phyloP scores from a whole-genome alignment of 1,140 invertebrate genomes.

The Muscidifurax raptorellus region DNA sequence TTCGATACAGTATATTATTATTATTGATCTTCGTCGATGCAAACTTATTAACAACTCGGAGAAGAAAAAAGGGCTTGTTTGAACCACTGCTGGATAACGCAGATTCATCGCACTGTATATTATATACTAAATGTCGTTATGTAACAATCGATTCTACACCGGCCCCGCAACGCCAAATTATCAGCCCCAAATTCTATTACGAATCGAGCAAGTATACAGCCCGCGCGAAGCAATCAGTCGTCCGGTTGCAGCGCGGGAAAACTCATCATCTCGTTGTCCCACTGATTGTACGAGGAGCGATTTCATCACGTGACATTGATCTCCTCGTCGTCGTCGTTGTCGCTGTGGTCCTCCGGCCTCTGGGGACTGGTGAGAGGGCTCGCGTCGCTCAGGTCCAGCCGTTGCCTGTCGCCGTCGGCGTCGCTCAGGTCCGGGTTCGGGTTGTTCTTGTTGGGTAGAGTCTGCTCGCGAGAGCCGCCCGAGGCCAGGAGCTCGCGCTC shows the following conservation, averaged over 20 bases:
- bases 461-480: constrained; percentile 95
- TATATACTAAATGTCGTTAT: too few relatives aligned
- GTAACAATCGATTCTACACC: not conserved
- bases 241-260: not conserved
- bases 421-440: constrained; percentile 97
- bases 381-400: constrained; percentile 77
- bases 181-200: too few relatives aligned
- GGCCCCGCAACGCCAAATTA: too few relatives aligned
- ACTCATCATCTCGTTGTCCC: constrained; percentile 20
- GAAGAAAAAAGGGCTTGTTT: too few relatives aligned
- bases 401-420: constrained; percentile 86
- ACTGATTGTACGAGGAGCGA: constrained; percentile 11
- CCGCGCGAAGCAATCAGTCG: not conserved
- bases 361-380: constrained; percentile 74
- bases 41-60: too few relatives aligned
- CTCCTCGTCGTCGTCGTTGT: constrained; percentile 86
- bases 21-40: too few relatives aligned
- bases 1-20: too few relatives aligned
- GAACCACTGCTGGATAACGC: too few relatives aligned
- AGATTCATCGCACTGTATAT: too few relatives aligned
- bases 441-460: constrained; percentile 97
- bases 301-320: constrained; percentile 87
- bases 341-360: constrained; percentile 78
- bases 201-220: too few relatives aligned
- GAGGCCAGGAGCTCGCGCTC: constrained; percentile 94